phyloP scores from a whole-genome alignment of 2,113 vertebrate genomes.

The Chinchilla lanigera region DNA sequence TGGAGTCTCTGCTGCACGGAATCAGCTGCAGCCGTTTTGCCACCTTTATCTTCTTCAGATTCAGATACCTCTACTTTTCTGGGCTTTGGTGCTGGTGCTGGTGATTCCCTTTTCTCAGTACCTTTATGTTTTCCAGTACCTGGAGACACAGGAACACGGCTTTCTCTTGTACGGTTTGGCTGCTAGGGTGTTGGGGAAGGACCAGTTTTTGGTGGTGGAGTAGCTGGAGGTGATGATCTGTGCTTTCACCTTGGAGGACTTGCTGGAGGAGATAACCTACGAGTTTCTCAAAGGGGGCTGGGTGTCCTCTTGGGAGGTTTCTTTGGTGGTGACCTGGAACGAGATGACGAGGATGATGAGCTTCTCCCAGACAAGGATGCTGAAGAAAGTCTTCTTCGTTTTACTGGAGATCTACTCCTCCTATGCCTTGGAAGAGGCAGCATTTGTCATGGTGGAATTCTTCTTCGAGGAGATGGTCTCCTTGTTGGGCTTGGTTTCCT shows the following conservation, averaged over 20 bases:
- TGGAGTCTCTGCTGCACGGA: conserved; percentile 98
- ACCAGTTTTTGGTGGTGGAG: conserved; percentile 90
- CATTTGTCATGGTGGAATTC: conserved; percentile 94
- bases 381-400: conserved; percentile 95
- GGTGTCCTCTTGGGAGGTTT: conserved; percentile 92
- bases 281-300: conserved; percentile 89
- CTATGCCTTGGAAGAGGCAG: conserved; percentile 93
- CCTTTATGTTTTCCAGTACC: conserved; percentile 94
- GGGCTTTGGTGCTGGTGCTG: conserved; percentile 91
- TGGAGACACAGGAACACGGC: conserved; percentile 90
- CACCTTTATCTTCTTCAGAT: conserved; percentile 97
- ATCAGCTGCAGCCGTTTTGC: conserved; percentile 94
- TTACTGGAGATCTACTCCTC: conserved; percentile 94
- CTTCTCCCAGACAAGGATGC: conserved; percentile 96
- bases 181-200: conserved; percentile 90
- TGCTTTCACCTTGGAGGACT: conserved; percentile 91
- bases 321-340: conserved; percentile 92
- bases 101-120: conserved; percentile 92
- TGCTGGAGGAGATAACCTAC: conserved; percentile 87
- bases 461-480: conserved; percentile 94
- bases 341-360: conserved; percentile 92
- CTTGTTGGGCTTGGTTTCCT: conserved; percentile 95
- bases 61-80: conserved; percentile 95
- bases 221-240: conserved; percentile 86
- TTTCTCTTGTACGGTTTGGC: conserved; percentile 88